Conservation (phyloP, 2,113 vertebrate species). For the Heteronetta atricapilla region DNA sequence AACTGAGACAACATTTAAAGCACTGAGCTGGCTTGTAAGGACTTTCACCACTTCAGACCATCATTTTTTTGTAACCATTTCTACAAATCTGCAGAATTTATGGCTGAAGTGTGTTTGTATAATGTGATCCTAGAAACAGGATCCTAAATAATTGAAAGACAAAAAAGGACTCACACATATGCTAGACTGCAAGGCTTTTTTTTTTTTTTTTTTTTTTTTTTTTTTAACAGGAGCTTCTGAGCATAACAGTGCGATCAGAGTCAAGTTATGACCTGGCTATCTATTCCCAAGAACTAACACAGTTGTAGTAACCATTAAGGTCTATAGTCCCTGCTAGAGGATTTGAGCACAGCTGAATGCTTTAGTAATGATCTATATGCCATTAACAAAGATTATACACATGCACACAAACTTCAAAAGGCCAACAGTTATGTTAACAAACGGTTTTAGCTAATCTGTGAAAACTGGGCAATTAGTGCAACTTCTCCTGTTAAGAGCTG, state of each 20-base stretch:
- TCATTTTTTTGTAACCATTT: not conserved
- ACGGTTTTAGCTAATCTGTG: conserved; percentile 1
- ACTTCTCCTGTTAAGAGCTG: not conserved
- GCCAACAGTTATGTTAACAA: not conserved
- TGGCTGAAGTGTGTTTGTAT: not conserved
- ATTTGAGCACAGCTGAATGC: not conserved
- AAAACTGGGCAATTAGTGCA: conserved; percentile 44
- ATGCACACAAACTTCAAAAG: not conserved
- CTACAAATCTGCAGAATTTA: not conserved
- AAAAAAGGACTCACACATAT: conserved; percentile 21
- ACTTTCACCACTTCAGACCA: conserved; percentile 14
- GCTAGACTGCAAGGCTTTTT: not conserved
- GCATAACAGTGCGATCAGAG: not conserved
- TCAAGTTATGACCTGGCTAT: not conserved
- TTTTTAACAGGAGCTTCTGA: not conserved
- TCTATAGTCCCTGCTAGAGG: not conserved
- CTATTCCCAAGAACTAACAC: not conserved
- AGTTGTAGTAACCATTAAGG: not conserved
- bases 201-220: not conserved
- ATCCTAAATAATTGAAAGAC: not conserved
- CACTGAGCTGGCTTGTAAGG: not conserved
- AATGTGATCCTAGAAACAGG: not conserved
- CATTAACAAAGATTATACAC: not conserved
- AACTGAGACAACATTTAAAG: conserved; percentile 5
- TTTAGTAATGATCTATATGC: not conserved